These are phyloP conservation scores for Hydriomena furcata DNA, from an alignment of 2,888 invertebrate genomes.

Conservation along the genomic window DNA sequence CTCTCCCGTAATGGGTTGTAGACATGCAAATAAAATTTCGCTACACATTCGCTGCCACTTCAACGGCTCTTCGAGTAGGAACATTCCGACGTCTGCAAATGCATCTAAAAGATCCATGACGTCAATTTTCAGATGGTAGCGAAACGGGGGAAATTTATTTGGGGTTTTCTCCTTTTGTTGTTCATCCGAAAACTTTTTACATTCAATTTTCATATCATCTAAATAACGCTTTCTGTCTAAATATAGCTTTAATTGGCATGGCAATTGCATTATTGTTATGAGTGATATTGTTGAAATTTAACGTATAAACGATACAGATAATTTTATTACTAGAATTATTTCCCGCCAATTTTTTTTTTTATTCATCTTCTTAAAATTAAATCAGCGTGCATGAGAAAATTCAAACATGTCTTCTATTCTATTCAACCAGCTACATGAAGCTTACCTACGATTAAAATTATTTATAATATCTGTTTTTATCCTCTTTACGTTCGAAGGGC, in stretches of 20 bases:
- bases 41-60: conserved; percentile 57
- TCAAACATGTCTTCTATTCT: too few species aligned
- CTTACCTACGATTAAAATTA: too few species aligned
- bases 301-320: too few species aligned
- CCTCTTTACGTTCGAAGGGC: too few species aligned
- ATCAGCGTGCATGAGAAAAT: too few species aligned
- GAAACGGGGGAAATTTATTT: conserved; percentile 64
- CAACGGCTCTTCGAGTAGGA: conserved; percentile 63
- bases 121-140: conserved; percentile 61
- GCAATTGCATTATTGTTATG: conserved; percentile 40
- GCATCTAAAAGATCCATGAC: conserved; percentile 61
- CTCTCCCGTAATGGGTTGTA: conserved; percentile 49
- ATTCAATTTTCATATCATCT: conserved; percentile 52
- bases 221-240: conserved; percentile 62
- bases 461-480: too few species aligned
- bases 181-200: conserved; percentile 51
- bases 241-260: conserved; percentile 63
- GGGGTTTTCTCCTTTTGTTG: conserved; percentile 45
- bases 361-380: too few species aligned
- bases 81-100: conserved; percentile 53
- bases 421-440: not conserved
- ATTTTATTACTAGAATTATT: too few species aligned
- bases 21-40: conserved; percentile 62
- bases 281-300: too few species aligned
- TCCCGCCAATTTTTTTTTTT: not conserved